Base-by-base conservation (phyloP, 2,888 invertebrate genomes). In the Plagiodera versicolora region DNA sequence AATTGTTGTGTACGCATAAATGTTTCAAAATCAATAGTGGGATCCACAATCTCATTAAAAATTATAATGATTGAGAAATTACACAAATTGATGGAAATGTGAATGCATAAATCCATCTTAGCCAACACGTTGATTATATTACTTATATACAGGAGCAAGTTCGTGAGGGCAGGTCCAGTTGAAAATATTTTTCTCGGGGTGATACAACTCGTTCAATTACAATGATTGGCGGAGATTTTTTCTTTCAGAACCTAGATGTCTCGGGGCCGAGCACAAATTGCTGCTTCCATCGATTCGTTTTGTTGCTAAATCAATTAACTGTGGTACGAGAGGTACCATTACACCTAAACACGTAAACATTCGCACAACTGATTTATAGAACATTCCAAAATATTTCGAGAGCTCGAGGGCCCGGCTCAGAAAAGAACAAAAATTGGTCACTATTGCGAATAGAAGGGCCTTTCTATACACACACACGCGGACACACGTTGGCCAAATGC, bases 241-340 rank as follows among this genome's bases (percentile, higher is more conserved):
- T 3, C 14, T 39, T 11, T 3, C 2, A 39, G 39, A 39, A 14
- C n/a, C 39, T 39, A 32, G 32, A 32, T 32, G 32, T 32, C 32
- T 32, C 10, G 32, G 32, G 39, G 39, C 39, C 14, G 4, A 4
- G 14, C 39, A 3, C 14, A 39, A 39, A 39, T 39, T 39, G 14
- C 39, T 1, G 1, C 14, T 39, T 14, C 11, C 11, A 4, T 14
- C 39, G 14, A 14, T 39, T 39, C 39, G 39, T 39, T 39, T 39
- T 39, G 39, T 39, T 39, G 39, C 39, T 39, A 39, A 39, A 39
- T 39, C 39, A 39, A 39, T 39, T 39, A 39, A n/a, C 39, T 39
- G 3, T 39, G 39, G 39, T 14, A 39, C 14, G 39, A 39, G 39
- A 24, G 24, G 24, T 24, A 24, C 3, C 6, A 39, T 39, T 39